These are phyloP conservation scores for Lepilemur ruficaudatus DNA, from an alignment of 2,797 vertebrate genomes.

Conservation along the genomic window DNA sequence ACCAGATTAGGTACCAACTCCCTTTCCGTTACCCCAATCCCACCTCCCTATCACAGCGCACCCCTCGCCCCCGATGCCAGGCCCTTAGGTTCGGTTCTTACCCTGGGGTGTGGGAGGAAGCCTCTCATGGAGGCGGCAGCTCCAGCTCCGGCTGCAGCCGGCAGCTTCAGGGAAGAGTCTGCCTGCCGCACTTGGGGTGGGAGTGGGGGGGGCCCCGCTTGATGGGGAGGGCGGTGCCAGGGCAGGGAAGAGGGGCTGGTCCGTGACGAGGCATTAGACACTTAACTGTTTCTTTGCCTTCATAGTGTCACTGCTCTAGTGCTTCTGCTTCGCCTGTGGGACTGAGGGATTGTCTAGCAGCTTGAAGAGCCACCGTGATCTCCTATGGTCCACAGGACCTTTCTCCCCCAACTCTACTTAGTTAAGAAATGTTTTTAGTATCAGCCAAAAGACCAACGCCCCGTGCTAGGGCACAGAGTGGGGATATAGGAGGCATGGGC, in stretches of 20 bases:
- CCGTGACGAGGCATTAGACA: constrained; percentile 71
- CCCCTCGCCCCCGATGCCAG: not conserved
- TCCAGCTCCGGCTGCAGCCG: constrained; percentile 63
- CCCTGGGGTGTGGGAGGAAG: constrained; percentile 63
- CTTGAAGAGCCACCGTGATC: not conserved
- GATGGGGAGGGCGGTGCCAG: constrained; percentile 73
- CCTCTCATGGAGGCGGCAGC: constrained; percentile 67
- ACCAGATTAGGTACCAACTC: not conserved
- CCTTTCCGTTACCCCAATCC: not conserved
- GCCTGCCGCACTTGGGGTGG: constrained; percentile 72
- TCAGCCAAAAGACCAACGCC: constrained; percentile 30
- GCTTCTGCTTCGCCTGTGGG: not conserved
- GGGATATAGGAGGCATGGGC: not conserved
- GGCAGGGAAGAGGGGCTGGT: constrained; percentile 76
- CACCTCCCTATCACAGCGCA: not conserved
- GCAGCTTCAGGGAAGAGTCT: constrained; percentile 69
- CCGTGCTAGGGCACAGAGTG: not conserved
- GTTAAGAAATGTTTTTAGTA: constrained; percentile 34
- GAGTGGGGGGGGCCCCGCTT: constrained; percentile 17
- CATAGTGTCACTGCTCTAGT: not conserved
- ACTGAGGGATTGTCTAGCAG: not conserved
- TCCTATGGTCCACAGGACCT: not conserved
- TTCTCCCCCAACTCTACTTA: not conserved
- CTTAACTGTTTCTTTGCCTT: constrained; percentile 78
- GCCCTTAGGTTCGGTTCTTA: constrained; percentile 44